phyloP scores from a whole-genome alignment of 2,888 invertebrate genomes.

The Cephus spinipes region DNA sequence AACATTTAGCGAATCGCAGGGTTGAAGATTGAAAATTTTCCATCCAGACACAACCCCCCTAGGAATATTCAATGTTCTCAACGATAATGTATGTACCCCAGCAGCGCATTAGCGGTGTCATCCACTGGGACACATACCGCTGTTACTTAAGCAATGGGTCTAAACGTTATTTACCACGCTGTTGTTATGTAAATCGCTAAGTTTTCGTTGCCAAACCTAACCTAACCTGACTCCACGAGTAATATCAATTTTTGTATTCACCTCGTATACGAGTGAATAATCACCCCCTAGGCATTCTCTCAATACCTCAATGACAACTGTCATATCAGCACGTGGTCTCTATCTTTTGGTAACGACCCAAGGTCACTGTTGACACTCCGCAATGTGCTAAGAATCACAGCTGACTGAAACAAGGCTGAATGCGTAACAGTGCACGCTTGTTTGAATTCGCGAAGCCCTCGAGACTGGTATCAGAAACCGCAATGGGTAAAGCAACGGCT shows the following conservation, averaged over 20 bases:
- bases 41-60: slow-evolving; percentile 2
- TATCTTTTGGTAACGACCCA: not conserved
- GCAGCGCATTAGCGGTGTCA: slow-evolving; percentile 30
- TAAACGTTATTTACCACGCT: not conserved
- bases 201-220: not conserved
- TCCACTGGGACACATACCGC: slow-evolving; percentile 5
- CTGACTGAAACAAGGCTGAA: not conserved
- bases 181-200: not conserved
- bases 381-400: not conserved
- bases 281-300: no score
- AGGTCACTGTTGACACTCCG: not conserved
- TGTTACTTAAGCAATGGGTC: not conserved
- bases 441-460: not conserved
- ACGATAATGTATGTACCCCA: slow-evolving; percentile 35
- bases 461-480: not conserved
- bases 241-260: no score
- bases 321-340: not conserved
- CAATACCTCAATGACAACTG: not conserved
- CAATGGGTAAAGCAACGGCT: not conserved
- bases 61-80: slow-evolving; percentile 38
- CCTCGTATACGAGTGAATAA: not conserved
- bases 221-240: not conserved
- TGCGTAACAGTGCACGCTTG: not conserved
- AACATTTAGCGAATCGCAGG: not conserved
- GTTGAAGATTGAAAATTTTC: not conserved